Evolutionary conservation across 2,888 invertebrate genomes (phyloP), one percentile per base, ranked within the genome.

Genomic region (Drosophila eohydei): DNA sequence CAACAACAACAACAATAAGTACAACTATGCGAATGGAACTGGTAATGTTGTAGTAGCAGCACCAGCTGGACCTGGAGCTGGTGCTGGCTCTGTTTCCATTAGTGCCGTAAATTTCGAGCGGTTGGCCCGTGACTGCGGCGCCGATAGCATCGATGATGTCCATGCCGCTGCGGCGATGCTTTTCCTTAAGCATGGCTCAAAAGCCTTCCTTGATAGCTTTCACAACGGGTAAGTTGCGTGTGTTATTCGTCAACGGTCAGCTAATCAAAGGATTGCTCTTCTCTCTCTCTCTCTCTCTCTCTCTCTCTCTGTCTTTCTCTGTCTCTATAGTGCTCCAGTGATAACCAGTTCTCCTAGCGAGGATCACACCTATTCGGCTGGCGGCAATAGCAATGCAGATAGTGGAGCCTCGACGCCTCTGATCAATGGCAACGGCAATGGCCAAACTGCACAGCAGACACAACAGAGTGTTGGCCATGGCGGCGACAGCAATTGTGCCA

Each of bases 321-420:
- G 9, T 65, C 30, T 32, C 4, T 1, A 38, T 34, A 91, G 93
- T 68, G 91, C 93, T 65, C 92, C 93, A 85, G 95, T 97, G 79
- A 97, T 97, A 85, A 97, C 97, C 4, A 96, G 96, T 60, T 97
- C 96, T 88, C 97, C 97, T 0, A 97, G 97, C 93, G 97, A 97
- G 93, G 98, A 98, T 94, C 98, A 98, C 93, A 97, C 97, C 59
- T 98, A 98, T 93, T 97, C 97, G 88, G 95, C 95, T 71, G 94
- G 94, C 38, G 94, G 92, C 72, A 87, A 89, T 36, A 90, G 88
- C 72, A 81, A 87, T 62, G 84, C 89, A 50, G 90, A 89, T 38
- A 90, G 91, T 38, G 83, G 84, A 80, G 81, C 91, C 12, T 88
- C 91, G 14, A 91, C 81, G 34, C 90, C 90, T 7, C 73, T 87